Base-by-base conservation (phyloP, 2,888 invertebrate species). In the Epinotia brunnichana region DNA sequence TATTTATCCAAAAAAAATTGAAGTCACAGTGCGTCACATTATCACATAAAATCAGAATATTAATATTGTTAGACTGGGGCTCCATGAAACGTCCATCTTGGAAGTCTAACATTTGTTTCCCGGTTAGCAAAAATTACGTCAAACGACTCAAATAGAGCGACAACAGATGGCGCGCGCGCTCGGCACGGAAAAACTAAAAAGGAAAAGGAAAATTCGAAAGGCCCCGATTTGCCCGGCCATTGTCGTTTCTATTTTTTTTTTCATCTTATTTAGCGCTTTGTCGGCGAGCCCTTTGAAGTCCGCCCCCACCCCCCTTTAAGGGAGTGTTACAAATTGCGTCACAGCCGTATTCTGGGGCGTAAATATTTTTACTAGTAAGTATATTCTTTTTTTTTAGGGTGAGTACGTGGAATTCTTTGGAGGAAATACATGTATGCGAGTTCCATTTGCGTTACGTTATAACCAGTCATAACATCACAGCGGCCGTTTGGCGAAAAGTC, bases 241-340 rank as follows among this genome's bases (percentile, higher is more conserved):
- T 92, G 90, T 91, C 91, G 90, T 89, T 88, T 85, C 82, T 88
- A 84, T 89, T 87, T 88, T 87, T 87, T n/a, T 90, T 92, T 91
- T 91, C 92, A 90, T 92, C 91, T 92, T 93, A 92, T 93, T 93
- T 92, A 90, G 89, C 90, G 90, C 92, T 92, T 92, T 93, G 92
- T 92, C 92, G 92, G 91, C 88, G 80, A 80, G 88, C 87, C 87
- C 91, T 93, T 93, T 92, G 92, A 92, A 89, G 92, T 92, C 80
- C 78, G 74, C 79, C 82, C 85, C 83, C 84, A 80, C 79, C 78
- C 77, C 77, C 78, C 75, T 71, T 57, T 41, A 66, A 77, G 82
- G 85, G 89, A 88, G 90, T 89, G 90, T 87, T 86, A 87, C 91
- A 91, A 91, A 93, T 92, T 92, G 90, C 91, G 91, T 90, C 89